phyloP scores from a whole-genome alignment of 2,888 invertebrate species.

The Melolontha melolontha region DNA sequence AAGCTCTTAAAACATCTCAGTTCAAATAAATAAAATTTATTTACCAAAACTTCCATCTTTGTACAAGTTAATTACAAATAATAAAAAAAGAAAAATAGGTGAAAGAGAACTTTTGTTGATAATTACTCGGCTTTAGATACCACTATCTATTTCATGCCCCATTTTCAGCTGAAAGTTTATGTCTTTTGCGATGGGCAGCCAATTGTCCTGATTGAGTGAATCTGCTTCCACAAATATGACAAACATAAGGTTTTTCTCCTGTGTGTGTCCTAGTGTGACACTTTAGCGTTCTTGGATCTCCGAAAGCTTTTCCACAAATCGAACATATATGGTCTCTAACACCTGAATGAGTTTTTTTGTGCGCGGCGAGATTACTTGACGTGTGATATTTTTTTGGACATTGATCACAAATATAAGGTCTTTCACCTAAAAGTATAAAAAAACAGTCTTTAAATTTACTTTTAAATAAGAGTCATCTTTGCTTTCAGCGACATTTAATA shows the following conservation, averaged over 20 bases:
- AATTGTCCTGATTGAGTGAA: constrained; percentile 62
- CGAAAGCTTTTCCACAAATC: constrained; percentile 61
- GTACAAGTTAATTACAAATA: too few relatives aligned
- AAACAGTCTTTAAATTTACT: constrained; percentile 37
- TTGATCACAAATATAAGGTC: constrained; percentile 59
- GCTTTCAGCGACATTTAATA: background rate
- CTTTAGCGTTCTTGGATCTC: constrained; percentile 60
- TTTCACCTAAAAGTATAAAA: constrained; percentile 55
- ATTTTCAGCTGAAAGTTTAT: constrained; percentile 40
- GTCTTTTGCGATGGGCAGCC: constrained; percentile 59
- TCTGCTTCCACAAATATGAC: constrained; percentile 58
- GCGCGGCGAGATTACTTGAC: constrained; percentile 61
- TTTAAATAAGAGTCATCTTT: background rate
- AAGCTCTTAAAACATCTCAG: too few relatives aligned
- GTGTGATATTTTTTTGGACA: constrained; percentile 62
- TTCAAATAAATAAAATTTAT: too few relatives aligned
- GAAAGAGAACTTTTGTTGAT: too few relatives aligned
- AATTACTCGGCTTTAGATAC: too few relatives aligned
- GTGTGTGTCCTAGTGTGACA: constrained; percentile 61
- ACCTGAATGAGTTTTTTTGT: constrained; percentile 60
- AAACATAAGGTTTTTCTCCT: constrained; percentile 61
- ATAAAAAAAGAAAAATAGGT: too few relatives aligned
- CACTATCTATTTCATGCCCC: too few relatives aligned
- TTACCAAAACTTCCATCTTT: too few relatives aligned
- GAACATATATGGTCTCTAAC: constrained; percentile 58